Evolutionary conservation across 2,888 invertebrate genomes (phyloP).

Genomic region (Dicycla oo): DNA sequence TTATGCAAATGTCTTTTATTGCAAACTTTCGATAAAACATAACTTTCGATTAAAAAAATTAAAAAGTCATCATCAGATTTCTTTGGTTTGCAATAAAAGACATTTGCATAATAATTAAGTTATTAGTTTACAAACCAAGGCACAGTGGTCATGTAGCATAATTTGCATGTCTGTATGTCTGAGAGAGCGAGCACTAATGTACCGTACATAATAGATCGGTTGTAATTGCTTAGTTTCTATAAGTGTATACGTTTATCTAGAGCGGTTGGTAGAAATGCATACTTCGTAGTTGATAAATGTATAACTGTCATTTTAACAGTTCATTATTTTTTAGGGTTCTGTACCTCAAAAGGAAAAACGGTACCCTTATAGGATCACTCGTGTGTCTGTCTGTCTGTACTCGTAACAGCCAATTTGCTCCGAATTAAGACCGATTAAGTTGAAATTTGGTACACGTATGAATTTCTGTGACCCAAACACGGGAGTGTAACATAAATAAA

Average conservation of each 20-base stretch:
- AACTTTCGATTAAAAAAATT: not conserved
- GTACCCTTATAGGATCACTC: no score
- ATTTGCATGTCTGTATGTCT: conserved; percentile 62
- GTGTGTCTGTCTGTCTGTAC: no score
- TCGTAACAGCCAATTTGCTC: no score
- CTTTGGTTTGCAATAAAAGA: conserved; percentile 12
- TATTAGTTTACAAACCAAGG: conserved; percentile 52
- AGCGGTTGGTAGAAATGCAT: not conserved
- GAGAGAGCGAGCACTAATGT: conserved; percentile 41
- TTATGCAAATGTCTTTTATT: no score
- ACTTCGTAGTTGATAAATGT: not conserved
- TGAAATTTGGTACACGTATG: no score
- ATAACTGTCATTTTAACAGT: conserved; percentile 5
- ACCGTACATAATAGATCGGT: conserved; percentile 49
- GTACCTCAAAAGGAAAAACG: no score
- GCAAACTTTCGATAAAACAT: no score
- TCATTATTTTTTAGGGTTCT: no score
- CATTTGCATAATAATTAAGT: conserved; percentile 29
- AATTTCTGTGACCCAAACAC: no score
- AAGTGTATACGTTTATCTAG: conserved; percentile 32
- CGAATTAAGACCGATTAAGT: no score
- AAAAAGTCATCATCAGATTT: not conserved
- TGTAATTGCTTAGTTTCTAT: conserved; percentile 59
- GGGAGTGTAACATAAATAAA: no score
- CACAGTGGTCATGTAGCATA: conserved; percentile 64